Conservation (phyloP, 1,140 invertebrate genomes). For the Drosophila lacertosa region DNA sequence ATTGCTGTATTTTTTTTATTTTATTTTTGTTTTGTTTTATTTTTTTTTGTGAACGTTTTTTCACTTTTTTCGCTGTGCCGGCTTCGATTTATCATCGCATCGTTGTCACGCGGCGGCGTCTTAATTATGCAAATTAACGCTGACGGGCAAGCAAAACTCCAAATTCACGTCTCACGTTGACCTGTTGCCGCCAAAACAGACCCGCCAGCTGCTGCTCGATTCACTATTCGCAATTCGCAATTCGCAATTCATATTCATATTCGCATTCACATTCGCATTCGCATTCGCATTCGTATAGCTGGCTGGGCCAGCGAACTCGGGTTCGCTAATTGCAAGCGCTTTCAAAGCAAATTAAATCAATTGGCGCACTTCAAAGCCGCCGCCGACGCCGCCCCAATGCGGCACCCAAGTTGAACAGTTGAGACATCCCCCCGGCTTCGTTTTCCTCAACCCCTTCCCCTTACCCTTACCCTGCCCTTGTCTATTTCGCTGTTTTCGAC, state of each 20-base stretch:
- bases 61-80: slow-evolving; percentile 28
- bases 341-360: slow-evolving; percentile 72
- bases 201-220: not conserved
- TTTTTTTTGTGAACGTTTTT: too few species aligned
- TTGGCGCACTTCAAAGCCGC: slow-evolving; percentile 64
- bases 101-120: slow-evolving; percentile 59
- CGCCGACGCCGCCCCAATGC: slow-evolving; percentile 11
- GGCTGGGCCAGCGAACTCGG: not conserved
- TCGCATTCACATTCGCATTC: not conserved
- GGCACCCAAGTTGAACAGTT: not conserved
- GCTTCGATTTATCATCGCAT: slow-evolving; percentile 71
- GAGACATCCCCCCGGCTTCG: not conserved
- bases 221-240: too few species aligned
- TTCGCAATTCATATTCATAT: too few species aligned
- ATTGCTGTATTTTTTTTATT: not conserved
- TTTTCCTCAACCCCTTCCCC: not conserved
- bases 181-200: slow-evolving; percentile 29
- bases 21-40: not conserved
- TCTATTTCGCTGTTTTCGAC: not conserved
- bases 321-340: slow-evolving; percentile 67
- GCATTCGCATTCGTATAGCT: slow-evolving; percentile 3
- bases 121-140: slow-evolving; percentile 78
- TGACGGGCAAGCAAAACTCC: slow-evolving; percentile 21
- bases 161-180: slow-evolving; percentile 21
- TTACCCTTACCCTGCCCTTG: not conserved